A percentile compares a stretch with the other conserved stretches of the same genome.
phyloP scores from a whole-genome alignment of 2,113 vertebrate genomes.

The Aspidoscelis tigris region DNA sequence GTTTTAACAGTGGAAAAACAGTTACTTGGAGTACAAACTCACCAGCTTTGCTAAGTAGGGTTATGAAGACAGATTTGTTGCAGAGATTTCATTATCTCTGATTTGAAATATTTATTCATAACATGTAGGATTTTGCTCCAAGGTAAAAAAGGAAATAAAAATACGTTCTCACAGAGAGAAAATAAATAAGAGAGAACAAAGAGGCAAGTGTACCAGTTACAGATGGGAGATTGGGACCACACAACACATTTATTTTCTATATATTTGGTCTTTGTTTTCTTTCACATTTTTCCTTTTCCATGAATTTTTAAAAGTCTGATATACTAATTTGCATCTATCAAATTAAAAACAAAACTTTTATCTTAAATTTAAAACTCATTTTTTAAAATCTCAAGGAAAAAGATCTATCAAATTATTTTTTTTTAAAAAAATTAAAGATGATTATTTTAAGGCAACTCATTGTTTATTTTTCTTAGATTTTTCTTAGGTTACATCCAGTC shows the following conservation, averaged over 20 bases:
- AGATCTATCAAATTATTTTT: background rate
- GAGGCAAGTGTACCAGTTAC: too few relatives aligned
- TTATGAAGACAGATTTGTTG: conserved; percentile 37
- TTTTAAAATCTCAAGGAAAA: too few relatives aligned
- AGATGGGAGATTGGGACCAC: too few relatives aligned
- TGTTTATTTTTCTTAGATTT: too few relatives aligned
- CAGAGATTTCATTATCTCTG: conserved; percentile 30
- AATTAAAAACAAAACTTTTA: background rate
- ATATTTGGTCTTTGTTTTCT: too few relatives aligned
- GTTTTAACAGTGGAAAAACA: conserved; percentile 40
- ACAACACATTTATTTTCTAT: background rate
- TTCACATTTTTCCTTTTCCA: background rate
- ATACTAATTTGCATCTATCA: background rate
- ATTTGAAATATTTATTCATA: background rate
- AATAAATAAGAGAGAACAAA: background rate
- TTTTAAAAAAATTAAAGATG: background rate
- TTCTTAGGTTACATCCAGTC: too few relatives aligned
- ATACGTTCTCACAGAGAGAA: background rate
- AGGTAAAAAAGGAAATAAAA: background rate
- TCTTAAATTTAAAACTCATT: background rate
- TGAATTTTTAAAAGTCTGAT: background rate
- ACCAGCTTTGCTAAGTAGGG: conserved; percentile 5
- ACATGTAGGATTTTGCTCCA: background rate
- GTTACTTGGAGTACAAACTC: conserved; percentile 52
- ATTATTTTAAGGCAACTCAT: background rate